These are phyloP conservation scores for Pituophis catenifer DNA, from an alignment of 2,113 vertebrate species.

Conservation along the genomic window DNA sequence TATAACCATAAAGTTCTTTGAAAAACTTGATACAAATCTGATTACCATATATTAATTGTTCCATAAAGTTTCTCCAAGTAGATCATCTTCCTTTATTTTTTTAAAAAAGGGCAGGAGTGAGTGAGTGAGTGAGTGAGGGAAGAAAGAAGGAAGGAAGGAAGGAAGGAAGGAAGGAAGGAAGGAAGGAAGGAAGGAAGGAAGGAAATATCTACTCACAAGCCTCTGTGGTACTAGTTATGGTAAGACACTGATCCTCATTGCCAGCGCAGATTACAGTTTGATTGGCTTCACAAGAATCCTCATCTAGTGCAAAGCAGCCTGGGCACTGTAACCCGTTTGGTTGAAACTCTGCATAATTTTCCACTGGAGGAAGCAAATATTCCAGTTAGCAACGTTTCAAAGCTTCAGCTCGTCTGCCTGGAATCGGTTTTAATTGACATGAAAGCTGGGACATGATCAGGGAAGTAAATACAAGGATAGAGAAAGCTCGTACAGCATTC, in stretches of 20 bases:
- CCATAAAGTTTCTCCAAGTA: neutral
- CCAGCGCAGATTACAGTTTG: neutral
- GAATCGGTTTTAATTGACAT: no score
- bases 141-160: neutral
- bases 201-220: neutral
- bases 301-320: neutral
- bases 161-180: neutral
- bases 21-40: neutral
- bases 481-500: no score
- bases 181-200: neutral
- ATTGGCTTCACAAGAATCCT: neutral
- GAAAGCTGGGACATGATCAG: no score
- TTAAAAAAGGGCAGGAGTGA: neutral
- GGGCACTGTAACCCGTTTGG: neutral
- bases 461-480: no score
- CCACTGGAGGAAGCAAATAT: neutral
- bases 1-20: neutral
- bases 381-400: neutral
- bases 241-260: neutral
- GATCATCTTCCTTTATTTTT: neutral
- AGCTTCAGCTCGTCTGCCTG: no score
- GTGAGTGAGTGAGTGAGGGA: accelerated
- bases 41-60: neutral
- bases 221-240: accelerated
- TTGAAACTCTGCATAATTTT: neutral